Evolutionary conservation across 2,113 vertebrate genomes (phyloP).

Genomic region (Oryzias woworae): DNA sequence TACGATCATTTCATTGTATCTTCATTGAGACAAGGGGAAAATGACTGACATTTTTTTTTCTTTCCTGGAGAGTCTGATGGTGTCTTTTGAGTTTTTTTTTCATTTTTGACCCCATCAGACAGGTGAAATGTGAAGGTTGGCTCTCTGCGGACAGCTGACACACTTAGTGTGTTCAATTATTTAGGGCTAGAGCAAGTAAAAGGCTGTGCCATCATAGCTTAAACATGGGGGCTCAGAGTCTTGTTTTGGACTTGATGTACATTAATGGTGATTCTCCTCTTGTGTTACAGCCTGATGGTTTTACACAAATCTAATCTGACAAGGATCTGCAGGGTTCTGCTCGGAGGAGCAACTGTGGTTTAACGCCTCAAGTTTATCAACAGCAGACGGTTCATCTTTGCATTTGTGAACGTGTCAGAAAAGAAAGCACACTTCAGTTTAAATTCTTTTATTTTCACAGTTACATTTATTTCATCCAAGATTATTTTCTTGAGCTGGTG

Average conservation of each 20-base stretch:
- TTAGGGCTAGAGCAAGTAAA: slow-evolving; percentile 59
- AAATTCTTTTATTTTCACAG: neutral
- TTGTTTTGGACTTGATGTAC: slow-evolving; percentile 63
- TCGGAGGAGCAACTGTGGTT: slow-evolving; percentile 49
- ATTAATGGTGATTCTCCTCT: slow-evolving; percentile 37
- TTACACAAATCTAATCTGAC: slow-evolving; percentile 64
- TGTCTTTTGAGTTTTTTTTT: slow-evolving; percentile 26
- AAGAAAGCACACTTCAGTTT: neutral
- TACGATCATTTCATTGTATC: too few relatives aligned
- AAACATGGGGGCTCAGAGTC: slow-evolving; percentile 53
- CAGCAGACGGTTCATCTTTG: slow-evolving; percentile 15
- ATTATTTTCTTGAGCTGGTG: too few relatives aligned
- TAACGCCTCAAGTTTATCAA: slow-evolving; percentile 38
- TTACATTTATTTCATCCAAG: neutral
- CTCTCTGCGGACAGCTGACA: slow-evolving; percentile 55
- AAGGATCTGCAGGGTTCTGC: slow-evolving; percentile 49
- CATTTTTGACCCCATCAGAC: slow-evolving; percentile 59
- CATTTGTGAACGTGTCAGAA: neutral
- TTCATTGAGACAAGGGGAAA: neutral
- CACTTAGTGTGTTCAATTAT: slow-evolving; percentile 80
- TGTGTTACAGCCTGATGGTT: slow-evolving; percentile 58
- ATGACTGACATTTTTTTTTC: slow-evolving; percentile 48
- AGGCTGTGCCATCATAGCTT: slow-evolving; percentile 31
- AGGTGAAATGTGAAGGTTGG: slow-evolving; percentile 62
- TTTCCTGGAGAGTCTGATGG: slow-evolving; percentile 55